Evolutionary conservation across 1,140 invertebrate species (phyloP).

Genomic region (Atta colombica): DNA sequence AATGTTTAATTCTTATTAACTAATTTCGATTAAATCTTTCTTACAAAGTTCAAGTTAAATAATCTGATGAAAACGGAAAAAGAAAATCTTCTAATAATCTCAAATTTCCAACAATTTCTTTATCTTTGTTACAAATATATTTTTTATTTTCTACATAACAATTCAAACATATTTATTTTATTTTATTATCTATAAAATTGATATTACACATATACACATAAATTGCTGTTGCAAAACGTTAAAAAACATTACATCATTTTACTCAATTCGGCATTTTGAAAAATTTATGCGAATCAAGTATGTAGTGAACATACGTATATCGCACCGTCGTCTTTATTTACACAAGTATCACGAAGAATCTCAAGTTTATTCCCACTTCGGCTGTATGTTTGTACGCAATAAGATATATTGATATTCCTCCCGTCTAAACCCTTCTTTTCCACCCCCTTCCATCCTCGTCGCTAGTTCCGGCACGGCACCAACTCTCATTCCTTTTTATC

Average conservation of each 20-base stretch:
- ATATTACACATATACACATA: background rate
- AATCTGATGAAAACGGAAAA: background rate
- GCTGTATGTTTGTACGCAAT: slow-evolving; percentile 85
- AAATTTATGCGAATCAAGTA: slow-evolving; percentile 71
- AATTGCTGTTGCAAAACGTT: background rate
- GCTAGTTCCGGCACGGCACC: slow-evolving; percentile 78
- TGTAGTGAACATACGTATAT: slow-evolving; percentile 60
- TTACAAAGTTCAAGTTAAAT: background rate
- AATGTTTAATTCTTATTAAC: background rate
- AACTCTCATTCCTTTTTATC: slow-evolving; percentile 87
- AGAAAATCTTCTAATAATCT: background rate
- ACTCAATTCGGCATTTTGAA: slow-evolving; percentile 48
- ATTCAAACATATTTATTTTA: background rate
- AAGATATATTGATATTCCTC: slow-evolving; percentile 85
- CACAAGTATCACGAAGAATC: slow-evolving; percentile 76
- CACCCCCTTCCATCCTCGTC: slow-evolving; percentile 62
- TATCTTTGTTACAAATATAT: background rate
- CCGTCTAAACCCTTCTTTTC: slow-evolving; percentile 80
- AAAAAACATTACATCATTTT: background rate
- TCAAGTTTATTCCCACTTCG: slow-evolving; percentile 85
- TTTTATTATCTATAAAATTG: background rate
- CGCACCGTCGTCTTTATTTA: slow-evolving; percentile 65
- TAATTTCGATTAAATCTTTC: background rate
- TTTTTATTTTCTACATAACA: slow-evolving; percentile 6
- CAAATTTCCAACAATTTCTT: background rate